Evolutionary conservation across 2,797 vertebrate genomes (phyloP).

Genomic region (Anolis apletophallus): DNA sequence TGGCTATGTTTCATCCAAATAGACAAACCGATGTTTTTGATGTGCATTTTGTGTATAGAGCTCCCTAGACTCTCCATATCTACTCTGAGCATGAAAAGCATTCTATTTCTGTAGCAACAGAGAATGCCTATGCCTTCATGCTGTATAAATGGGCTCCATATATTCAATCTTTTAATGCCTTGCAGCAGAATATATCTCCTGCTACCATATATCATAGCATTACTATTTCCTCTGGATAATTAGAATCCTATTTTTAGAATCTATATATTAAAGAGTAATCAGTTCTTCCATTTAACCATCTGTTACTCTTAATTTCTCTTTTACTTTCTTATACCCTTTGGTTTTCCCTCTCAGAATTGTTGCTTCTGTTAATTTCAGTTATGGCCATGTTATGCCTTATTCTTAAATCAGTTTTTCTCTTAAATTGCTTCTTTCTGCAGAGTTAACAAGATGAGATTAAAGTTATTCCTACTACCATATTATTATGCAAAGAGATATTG

Average conservation of each 20-base stretch:
- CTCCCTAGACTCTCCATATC: background rate
- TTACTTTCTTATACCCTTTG: background rate
- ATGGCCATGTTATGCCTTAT: background rate
- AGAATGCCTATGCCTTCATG: background rate
- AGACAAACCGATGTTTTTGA: too few species aligned
- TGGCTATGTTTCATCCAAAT: background rate
- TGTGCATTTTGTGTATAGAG: background rate
- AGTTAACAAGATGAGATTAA: background rate
- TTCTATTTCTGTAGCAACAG: background rate
- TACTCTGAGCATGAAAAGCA: background rate
- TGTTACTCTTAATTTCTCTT: background rate
- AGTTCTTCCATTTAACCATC: constrained; percentile 13
- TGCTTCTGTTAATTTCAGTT: constrained; percentile 7
- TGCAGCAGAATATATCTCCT: background rate
- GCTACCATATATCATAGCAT: background rate
- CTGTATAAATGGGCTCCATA: background rate
- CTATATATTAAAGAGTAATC: constrained; percentile 10
- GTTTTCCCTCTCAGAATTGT: background rate
- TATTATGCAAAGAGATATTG: too few species aligned
- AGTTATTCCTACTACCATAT: background rate
- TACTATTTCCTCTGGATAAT: background rate
- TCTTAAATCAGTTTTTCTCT: background rate
- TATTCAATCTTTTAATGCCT: background rate
- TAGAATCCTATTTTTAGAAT: constrained; percentile 19
- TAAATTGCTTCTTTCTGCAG: background rate